Evolutionary conservation across 2,888 invertebrate genomes (phyloP).

Genomic region (Platycheirus albimanus): DNA sequence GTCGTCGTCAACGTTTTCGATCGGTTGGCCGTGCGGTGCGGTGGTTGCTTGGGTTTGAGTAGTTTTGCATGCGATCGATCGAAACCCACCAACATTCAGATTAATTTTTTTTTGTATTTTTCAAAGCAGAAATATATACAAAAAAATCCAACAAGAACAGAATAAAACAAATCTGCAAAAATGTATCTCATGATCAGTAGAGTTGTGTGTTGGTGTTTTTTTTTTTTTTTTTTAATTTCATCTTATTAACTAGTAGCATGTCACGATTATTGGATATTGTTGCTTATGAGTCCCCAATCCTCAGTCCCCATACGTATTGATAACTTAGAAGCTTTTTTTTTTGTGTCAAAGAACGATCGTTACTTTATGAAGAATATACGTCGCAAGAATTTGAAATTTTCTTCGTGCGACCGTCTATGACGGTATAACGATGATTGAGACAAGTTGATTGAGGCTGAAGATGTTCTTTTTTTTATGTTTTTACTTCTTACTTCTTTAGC

Average conservation of each 20-base stretch:
- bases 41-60: conserved; percentile 25
- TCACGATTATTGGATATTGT: conserved; percentile 61
- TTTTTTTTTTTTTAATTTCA: conserved; percentile 10
- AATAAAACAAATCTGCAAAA: conserved; percentile 54
- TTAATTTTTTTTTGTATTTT: conserved; percentile 7
- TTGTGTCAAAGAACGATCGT: conserved; percentile 31
- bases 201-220: conserved; percentile 31
- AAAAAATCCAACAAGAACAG: conserved; percentile 27
- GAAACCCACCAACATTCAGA: not conserved
- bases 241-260: conserved; percentile 64
- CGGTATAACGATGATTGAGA: conserved; percentile 61
- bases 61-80: conserved; percentile 56
- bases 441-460: conserved; percentile 43
- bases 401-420: conserved; percentile 40
- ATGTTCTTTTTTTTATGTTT: conserved; percentile 25
- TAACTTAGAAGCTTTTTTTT: conserved; percentile 64
- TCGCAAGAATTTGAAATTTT: conserved; percentile 56
- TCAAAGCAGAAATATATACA: conserved; percentile 13
- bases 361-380: conserved; percentile 49
- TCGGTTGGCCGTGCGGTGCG: too few relatives aligned
- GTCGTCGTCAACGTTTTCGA: too few relatives aligned
- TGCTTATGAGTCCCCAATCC: conserved; percentile 13
- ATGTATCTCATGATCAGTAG: conserved; percentile 14
- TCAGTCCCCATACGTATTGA: conserved; percentile 23
- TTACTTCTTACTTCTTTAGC: too few relatives aligned